Percentiles rank a stretch among this genome's conserved stretches.
phyloP scores from a whole-genome alignment of 2,797 vertebrate species.

The Dryobates pubescens region DNA sequence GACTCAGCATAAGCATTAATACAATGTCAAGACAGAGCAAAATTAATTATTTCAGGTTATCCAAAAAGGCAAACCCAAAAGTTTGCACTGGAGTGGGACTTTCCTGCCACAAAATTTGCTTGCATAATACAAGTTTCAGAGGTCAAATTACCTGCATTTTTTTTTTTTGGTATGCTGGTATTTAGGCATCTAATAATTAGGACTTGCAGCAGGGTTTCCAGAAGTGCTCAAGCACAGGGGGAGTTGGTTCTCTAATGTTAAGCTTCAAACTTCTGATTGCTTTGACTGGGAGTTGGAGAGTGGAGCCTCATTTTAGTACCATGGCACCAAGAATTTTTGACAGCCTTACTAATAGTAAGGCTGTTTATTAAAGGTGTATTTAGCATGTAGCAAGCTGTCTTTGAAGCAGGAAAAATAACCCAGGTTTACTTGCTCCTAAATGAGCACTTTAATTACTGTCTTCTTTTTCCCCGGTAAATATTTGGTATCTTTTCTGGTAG shows the following conservation, averaged over 20 bases:
- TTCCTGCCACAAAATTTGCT: neutral
- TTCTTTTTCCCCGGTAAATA: neutral
- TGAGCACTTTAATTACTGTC: neutral
- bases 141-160: neutral
- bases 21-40: neutral
- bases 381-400: neutral
- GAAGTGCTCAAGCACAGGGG: neutral
- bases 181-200: neutral
- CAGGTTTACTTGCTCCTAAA: neutral
- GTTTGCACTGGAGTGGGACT: neutral
- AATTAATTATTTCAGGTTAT: neutral
- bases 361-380: neutral
- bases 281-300: neutral
- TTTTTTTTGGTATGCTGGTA: neutral
- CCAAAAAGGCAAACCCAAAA: neutral
- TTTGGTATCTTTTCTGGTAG: neutral
- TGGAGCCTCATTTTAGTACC: neutral
- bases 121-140: neutral
- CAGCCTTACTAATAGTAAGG: neutral
- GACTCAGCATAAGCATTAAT: neutral
- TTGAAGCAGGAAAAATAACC: neutral
- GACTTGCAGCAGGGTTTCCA: neutral
- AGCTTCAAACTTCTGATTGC: neutral
- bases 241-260: neutral
- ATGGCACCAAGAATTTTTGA: neutral